Base-by-base conservation (phyloP, 2,797 vertebrate species). In the Etheostoma nigrum region DNA sequence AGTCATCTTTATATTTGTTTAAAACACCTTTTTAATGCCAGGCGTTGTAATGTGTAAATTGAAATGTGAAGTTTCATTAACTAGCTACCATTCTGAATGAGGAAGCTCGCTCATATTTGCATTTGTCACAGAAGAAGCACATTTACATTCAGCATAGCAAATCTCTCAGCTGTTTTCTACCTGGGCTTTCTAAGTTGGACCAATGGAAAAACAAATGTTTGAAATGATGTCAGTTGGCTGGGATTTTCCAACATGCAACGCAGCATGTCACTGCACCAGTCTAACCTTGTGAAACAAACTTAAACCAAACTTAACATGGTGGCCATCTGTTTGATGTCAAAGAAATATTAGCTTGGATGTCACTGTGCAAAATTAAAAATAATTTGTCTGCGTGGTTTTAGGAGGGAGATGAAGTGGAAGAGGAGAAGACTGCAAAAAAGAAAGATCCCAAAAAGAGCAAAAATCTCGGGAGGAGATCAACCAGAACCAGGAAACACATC, bases 361-460 rank as follows among this genome's bases (percentile, higher is more conserved):
- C 44, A 36, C 27, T 0, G 6, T n/a, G 18, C 10, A 16, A 40
- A 15, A 21, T 66, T 27, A 27, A 30, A 36, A n/a, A 23, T 4
- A 18, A 11, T 11, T 40, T 40, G 13, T 23, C 21, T 8, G 61
- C 0, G 4, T 23, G 49, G 13, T 61, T 11, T 75, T 1, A 97
- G 97, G 97, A 98, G 49, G 94, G 95, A 54, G 96, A 97, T 27
- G 94, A 82, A 59, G 93, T 84, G 11, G 87, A 82, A 36, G 89
- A 87, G 60, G 88, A 92, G 84, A 91, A 90, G 67, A 93, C 95
- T 11, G 90, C 95, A 53, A 97, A 97, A 93, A 97, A 98, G 92
- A 99, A 99, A 93, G 97, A 97, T 82, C 81, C 96, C n/a, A 98
- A 97, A 86, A 98, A 97, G 91, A 95, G 90, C 8, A 98, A 97